Conservation (phyloP, 2,113 vertebrate species). For the Syngnathus floridae region DNA sequence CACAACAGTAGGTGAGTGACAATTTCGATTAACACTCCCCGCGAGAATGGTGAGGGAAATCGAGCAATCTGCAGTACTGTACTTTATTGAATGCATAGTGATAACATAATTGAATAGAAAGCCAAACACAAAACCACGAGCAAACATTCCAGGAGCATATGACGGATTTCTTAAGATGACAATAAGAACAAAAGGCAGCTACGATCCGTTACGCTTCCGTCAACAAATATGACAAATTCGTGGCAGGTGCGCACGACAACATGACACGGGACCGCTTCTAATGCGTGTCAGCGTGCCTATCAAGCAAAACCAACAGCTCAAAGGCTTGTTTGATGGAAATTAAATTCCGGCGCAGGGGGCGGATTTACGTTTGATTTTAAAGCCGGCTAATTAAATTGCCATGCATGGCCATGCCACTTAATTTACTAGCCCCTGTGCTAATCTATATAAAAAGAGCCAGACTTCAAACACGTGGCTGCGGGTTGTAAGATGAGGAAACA, state of each 20-base stretch:
- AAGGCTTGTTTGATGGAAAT: slow-evolving; percentile 56
- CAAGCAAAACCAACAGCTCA: slow-evolving; percentile 44
- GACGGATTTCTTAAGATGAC: neutral
- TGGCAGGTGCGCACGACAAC: neutral
- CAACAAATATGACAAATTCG: neutral
- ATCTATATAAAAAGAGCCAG: slow-evolving; percentile 28
- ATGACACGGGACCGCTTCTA: slow-evolving; percentile 22
- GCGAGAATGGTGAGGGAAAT: slow-evolving; percentile 7
- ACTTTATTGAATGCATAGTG: too few relatives aligned
- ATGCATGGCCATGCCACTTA: slow-evolving; percentile 53
- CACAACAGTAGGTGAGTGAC: neutral
- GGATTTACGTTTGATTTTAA: slow-evolving; percentile 33
- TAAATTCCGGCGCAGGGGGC: slow-evolving; percentile 47
- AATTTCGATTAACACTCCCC: slow-evolving; percentile 18
- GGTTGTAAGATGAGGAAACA: slow-evolving; percentile 16
- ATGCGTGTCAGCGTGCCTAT: slow-evolving; percentile 51
- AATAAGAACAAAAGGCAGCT: neutral
- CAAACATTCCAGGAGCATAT: neutral
- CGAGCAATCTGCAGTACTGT: too few relatives aligned
- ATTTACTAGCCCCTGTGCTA: slow-evolving; percentile 52
- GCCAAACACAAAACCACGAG: neutral
- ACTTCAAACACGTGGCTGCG: slow-evolving; percentile 8
- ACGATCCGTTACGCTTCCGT: neutral
- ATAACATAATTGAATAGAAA: neutral
- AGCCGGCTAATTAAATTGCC: slow-evolving; percentile 61